These are phyloP conservation scores for Pelecanus crispus DNA, from an alignment of 2,113 vertebrate genomes.

Conservation along the genomic window DNA sequence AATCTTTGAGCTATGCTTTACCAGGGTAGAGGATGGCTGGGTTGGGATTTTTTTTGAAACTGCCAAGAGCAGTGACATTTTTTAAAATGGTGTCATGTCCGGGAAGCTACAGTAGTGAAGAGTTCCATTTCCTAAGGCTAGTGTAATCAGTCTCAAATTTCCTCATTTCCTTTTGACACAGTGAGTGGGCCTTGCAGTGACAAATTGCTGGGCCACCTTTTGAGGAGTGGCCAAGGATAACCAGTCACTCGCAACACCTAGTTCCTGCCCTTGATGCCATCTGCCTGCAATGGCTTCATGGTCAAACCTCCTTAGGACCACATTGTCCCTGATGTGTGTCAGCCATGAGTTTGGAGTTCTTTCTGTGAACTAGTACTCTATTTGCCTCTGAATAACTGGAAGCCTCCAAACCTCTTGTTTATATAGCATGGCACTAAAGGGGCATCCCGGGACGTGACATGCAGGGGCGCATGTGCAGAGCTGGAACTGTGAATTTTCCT, in stretches of 20 bases:
- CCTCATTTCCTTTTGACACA: background rate
- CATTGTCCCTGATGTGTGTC: background rate
- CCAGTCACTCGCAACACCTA: background rate
- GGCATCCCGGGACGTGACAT: background rate
- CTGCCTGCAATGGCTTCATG: background rate
- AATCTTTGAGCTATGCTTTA: background rate
- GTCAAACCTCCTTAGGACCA: background rate
- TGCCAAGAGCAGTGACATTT: background rate
- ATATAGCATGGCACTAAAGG: background rate
- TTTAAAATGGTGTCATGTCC: background rate
- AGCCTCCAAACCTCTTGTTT: background rate
- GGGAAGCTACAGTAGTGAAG: background rate
- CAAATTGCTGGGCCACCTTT: background rate
- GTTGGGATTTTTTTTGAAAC: background rate
- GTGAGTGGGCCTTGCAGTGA: background rate
- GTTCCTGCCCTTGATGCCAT: background rate
- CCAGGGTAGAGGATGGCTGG: background rate
- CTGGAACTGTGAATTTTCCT: background rate
- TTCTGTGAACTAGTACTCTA: background rate
- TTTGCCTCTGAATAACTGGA: background rate
- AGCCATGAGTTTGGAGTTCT: background rate
- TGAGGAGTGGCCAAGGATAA: background rate
- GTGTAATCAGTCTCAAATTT: background rate
- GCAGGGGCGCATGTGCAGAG: background rate
- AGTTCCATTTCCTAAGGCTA: background rate